Conservation (phyloP, 2,113 vertebrate genomes). For the Galeopterus variegatus region DNA sequence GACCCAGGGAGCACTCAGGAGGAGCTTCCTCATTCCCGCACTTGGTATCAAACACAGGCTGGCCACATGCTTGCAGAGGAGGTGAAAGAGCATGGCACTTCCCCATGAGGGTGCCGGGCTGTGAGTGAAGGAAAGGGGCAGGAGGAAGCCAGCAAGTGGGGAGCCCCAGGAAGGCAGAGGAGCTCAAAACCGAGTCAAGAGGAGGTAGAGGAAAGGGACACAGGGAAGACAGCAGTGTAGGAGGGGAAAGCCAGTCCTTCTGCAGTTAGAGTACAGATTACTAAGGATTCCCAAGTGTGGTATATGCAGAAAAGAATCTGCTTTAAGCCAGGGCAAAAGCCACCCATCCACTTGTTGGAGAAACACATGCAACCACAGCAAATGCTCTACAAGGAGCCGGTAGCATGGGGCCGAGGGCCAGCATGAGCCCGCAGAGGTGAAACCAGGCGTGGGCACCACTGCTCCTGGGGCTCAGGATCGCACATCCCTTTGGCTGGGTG, state of each 20-base stretch:
- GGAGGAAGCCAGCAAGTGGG: not conserved
- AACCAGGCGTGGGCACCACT: fast-evolving
- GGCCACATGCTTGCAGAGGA: not conserved
- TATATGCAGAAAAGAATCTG: not conserved
- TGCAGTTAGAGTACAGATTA: not conserved
- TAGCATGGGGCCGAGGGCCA: fast-evolving
- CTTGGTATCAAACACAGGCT: not conserved
- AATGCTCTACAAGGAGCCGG: not conserved
- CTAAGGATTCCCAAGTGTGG: not conserved
- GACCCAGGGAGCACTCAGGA: not conserved
- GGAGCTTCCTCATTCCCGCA: not conserved
- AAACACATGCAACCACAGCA: not conserved
- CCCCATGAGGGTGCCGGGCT: not conserved
- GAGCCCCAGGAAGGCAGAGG: not conserved
- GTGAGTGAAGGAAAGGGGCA: not conserved
- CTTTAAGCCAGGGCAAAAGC: not conserved
- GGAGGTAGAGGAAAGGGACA: not conserved
- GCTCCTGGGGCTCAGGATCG: too few species aligned
- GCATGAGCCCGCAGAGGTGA: not conserved
- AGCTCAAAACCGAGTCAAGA: not conserved
- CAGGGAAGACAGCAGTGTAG: not conserved
- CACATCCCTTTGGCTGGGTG: fast-evolving
- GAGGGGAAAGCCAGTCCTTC: not conserved
- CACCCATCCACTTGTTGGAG: not conserved
- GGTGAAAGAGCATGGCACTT: not conserved